Evolutionary conservation across 2,113 vertebrate species (phyloP).

Genomic region (Setophaga petechia): DNA sequence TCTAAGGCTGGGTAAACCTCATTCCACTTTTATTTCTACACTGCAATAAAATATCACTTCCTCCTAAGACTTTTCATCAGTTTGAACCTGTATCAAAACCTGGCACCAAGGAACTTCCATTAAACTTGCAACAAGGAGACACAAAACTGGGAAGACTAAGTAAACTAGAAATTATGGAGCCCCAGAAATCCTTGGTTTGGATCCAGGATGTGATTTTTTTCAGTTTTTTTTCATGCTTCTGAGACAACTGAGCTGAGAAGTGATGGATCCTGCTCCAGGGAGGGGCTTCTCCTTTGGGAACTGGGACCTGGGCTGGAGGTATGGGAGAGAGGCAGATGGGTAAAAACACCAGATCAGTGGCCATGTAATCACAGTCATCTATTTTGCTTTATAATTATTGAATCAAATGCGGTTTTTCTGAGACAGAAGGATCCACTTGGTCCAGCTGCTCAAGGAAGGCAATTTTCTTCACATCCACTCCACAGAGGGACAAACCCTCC

Average conservation of each 20-base stretch:
- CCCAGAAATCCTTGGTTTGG: background rate
- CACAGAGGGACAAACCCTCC: background rate
- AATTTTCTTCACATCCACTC: background rate
- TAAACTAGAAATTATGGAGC: background rate
- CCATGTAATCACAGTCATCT: background rate
- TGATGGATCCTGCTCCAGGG: background rate
- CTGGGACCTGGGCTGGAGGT: background rate
- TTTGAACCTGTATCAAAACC: background rate
- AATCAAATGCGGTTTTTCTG: background rate
- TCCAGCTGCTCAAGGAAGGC: background rate
- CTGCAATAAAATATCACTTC: background rate
- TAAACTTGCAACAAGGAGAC: background rate
- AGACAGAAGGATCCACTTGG: background rate
- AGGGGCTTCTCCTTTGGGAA: background rate
- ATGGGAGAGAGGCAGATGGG: background rate
- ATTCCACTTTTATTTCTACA: background rate
- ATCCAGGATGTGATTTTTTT: background rate
- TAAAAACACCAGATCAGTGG: background rate
- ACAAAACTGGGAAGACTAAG: background rate
- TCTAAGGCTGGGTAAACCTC: background rate
- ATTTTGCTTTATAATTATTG: background rate
- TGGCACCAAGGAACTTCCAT: background rate
- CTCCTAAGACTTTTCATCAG: background rate
- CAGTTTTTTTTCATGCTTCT: background rate
- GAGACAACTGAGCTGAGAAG: background rate